Conservation (phyloP, 2,888 invertebrate genomes). For the Brenthis hecate region DNA sequence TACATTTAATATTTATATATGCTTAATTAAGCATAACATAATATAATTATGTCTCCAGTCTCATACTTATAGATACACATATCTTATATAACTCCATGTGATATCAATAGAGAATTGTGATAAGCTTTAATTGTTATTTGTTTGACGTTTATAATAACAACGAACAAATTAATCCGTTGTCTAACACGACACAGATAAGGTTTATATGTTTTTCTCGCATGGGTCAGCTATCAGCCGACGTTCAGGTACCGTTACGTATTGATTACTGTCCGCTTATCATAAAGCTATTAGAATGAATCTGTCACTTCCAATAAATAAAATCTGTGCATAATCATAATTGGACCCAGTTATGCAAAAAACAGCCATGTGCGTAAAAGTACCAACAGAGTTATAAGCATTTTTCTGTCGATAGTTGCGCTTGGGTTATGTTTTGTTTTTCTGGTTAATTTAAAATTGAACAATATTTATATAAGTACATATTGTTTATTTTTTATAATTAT, state of each 20-base stretch:
- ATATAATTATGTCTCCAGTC: too few species aligned
- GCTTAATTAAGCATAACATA: too few species aligned
- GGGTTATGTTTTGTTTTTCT: too few species aligned
- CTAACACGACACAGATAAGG: slow-evolving; percentile 29
- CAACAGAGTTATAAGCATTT: too few species aligned
- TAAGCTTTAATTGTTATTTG: slow-evolving; percentile 26
- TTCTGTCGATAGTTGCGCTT: too few species aligned
- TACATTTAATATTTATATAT: too few species aligned
- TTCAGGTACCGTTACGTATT: slow-evolving; percentile 26
- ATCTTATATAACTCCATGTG: slow-evolving; percentile 14
- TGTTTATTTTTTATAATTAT: too few species aligned
- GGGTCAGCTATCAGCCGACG: slow-evolving; percentile 30
- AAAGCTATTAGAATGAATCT: slow-evolving; percentile 27
- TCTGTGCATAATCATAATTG: background rate
- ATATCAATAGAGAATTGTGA: slow-evolving; percentile 15
- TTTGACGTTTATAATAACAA: slow-evolving; percentile 31
- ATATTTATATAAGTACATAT: too few species aligned
- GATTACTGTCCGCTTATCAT: slow-evolving; percentile 32
- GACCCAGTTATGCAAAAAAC: too few species aligned
- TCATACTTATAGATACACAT: background rate
- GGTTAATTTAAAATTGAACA: too few species aligned
- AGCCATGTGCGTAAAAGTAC: too few species aligned
- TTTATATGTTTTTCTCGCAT: slow-evolving; percentile 29
- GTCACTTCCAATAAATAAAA: slow-evolving; percentile 16
- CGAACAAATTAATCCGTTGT: slow-evolving; percentile 30